Conservation (phyloP, 1,140 invertebrate genomes). For the Meloidogyne floridensis region DNA sequence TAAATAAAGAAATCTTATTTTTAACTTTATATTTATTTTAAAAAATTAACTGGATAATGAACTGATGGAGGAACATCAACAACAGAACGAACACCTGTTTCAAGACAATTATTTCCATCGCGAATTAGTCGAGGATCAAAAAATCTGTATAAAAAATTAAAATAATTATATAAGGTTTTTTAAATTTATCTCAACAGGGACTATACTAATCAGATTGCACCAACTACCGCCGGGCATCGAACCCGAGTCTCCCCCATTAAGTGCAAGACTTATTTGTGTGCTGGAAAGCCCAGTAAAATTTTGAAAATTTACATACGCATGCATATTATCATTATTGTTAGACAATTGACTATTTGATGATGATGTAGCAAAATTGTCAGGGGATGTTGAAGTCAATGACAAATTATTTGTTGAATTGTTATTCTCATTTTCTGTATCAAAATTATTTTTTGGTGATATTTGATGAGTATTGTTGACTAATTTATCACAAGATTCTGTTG, state of each 20-base stretch:
- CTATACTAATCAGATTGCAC: too few species aligned
- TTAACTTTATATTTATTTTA: slow-evolving; percentile 3
- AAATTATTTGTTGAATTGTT: too few species aligned
- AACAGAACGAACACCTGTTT: slow-evolving; percentile 50
- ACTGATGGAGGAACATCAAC: slow-evolving; percentile 53
- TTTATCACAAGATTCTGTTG: too few species aligned
- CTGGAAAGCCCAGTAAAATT: background rate
- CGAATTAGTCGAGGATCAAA: slow-evolving; percentile 49
- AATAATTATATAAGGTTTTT: background rate
- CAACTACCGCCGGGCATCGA: too few species aligned
- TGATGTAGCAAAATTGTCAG: background rate
- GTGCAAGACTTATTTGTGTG: too few species aligned
- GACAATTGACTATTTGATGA: background rate
- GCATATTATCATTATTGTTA: slow-evolving; percentile 14
- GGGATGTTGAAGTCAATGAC: background rate
- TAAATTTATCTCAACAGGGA: too few species aligned
- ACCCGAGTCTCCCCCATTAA: too few species aligned
- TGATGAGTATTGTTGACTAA: too few species aligned
- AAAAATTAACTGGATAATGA: slow-evolving; percentile 47
- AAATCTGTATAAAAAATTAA: slow-evolving; percentile 35
- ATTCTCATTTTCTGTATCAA: background rate
- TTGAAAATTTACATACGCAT: slow-evolving; percentile 6
- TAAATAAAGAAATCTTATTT: background rate
- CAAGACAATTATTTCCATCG: slow-evolving; percentile 37
- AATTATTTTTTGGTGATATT: too few species aligned